Percentiles rank a stretch among this genome's conserved stretches.
Conservation (phyloP, 2,888 invertebrate genomes). For the Portevinia maculata region DNA sequence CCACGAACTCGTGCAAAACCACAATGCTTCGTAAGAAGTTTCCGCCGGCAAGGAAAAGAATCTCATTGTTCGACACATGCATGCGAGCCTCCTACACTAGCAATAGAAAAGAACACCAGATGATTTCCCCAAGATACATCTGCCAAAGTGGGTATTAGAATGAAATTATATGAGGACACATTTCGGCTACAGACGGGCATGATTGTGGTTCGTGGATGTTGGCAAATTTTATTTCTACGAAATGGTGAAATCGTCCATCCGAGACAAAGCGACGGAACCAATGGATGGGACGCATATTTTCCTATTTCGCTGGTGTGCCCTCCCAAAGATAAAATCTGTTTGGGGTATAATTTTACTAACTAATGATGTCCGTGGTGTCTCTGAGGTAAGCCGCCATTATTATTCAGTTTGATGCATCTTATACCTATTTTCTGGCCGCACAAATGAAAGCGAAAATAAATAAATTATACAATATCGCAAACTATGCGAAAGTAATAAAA, state of each 20-base stretch:
- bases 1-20: constrained; percentile 62
- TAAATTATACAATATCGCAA: constrained; percentile 26
- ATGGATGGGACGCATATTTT: constrained; percentile 9
- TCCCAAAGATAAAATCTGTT: constrained; percentile 48
- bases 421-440: constrained; percentile 36
- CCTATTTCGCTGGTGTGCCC: constrained; percentile 36
- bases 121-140: constrained; percentile 53
- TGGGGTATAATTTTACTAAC: constrained; percentile 66
- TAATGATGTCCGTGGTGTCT: constrained; percentile 62
- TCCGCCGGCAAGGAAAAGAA: constrained; percentile 43
- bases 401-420: constrained; percentile 47
- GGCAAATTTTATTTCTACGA: constrained; percentile 65
- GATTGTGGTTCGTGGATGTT: neutral
- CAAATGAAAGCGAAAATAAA: constrained; percentile 48
- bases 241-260: constrained; percentile 60
- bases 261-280: constrained; percentile 11
- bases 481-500: constrained; percentile 4
- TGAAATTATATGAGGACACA: constrained; percentile 64
- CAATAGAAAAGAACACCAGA: constrained; percentile 31
- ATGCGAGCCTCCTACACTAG: constrained; percentile 33
- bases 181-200: constrained; percentile 31
- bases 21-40: constrained; percentile 28
- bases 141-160: constrained; percentile 46
- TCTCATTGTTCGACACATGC: constrained; percentile 53
- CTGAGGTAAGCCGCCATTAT: constrained; percentile 61